Evolutionary conservation across 2,797 vertebrate genomes (phyloP).

Genomic region (Orestias chungarensis): DNA sequence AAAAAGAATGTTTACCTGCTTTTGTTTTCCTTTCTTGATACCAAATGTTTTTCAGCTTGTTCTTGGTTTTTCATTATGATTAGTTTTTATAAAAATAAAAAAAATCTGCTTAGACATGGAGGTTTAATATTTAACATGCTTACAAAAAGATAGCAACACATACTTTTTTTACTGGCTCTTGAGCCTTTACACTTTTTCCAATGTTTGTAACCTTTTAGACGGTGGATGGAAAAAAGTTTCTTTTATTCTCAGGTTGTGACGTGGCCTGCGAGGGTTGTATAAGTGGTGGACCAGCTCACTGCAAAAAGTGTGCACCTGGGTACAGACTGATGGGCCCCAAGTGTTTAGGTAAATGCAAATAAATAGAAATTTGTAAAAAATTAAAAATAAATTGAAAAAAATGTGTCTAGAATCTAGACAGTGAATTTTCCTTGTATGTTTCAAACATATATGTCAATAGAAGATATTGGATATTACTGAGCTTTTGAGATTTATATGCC

Average conservation of each 20-base stretch:
- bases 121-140: too few species aligned
- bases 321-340: conserved; percentile 87
- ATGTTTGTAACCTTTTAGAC: background rate
- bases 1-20: too few species aligned
- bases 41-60: background rate
- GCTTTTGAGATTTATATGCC: background rate
- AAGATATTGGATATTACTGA: background rate
- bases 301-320: conserved; percentile 90
- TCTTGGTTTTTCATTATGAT: background rate
- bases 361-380: background rate
- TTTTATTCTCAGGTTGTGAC: conserved; percentile 83
- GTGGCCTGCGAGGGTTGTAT: conserved; percentile 91
- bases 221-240: background rate
- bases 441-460: too few species aligned
- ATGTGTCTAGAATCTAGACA: background rate
- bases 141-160: background rate
- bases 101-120: too few species aligned
- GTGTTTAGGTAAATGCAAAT: conserved; percentile 85
- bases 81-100: background rate
- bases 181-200: background rate
- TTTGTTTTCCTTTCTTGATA: background rate
- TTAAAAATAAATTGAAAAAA: background rate
- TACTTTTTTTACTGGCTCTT: background rate
- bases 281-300: conserved; percentile 88
- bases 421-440: too few species aligned